Conservation (phyloP, 30 jellyfish, hydroid and myxozoan genomes). For the Turritopsis rubra region DNA sequence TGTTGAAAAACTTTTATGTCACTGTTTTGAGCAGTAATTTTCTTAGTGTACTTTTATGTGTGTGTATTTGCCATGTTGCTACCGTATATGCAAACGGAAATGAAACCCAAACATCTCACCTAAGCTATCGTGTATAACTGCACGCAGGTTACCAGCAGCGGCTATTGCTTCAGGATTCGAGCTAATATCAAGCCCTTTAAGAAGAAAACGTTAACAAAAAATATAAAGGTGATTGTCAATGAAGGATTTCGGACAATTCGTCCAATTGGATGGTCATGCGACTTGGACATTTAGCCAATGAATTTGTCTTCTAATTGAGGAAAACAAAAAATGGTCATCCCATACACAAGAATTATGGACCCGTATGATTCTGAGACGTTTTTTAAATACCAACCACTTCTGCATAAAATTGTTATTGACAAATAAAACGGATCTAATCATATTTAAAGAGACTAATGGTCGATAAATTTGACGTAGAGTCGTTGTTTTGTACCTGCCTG, state of each 20-base stretch:
- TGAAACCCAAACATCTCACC: constrained; percentile 18
- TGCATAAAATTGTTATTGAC: too few relatives aligned
- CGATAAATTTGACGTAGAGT: neutral
- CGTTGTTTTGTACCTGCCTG: neutral
- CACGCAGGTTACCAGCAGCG: constrained; percentile 34
- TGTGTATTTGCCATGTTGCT: constrained; percentile 10
- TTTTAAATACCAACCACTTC: too few relatives aligned
- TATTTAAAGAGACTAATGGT: neutral
- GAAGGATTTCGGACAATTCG: neutral
- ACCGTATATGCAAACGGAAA: constrained; percentile 5
- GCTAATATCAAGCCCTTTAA: constrained; percentile 32
- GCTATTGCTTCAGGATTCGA: constrained; percentile 33
- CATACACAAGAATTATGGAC: too few relatives aligned
- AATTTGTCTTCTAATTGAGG: too few relatives aligned
- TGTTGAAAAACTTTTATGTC: neutral
- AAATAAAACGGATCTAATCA: neutral
- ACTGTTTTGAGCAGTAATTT: neutral
- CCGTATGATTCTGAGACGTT: too few relatives aligned
- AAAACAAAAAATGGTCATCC: too few relatives aligned
- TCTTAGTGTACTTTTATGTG: neutral
- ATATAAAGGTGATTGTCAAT: neutral
- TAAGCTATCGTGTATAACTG: constrained; percentile 31
- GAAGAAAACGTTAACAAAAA: neutral
- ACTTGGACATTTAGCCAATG: too few relatives aligned
- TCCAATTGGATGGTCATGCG: too few relatives aligned